phyloP scores from a whole-genome alignment of 1,140 invertebrate species.

The Acromyrmex heyeri region DNA sequence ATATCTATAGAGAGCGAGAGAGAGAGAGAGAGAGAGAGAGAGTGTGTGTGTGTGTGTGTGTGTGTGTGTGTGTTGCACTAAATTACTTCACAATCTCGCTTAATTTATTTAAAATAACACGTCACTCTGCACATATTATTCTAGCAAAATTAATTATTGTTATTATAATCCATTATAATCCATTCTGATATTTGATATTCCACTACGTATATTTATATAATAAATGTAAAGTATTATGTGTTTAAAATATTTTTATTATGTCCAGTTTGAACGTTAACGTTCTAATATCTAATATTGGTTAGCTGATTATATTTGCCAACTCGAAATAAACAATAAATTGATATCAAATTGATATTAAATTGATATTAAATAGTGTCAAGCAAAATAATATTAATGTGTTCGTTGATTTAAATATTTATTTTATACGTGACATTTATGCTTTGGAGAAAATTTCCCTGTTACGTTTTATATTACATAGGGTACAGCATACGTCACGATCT shows the following conservation, averaged over 20 bases:
- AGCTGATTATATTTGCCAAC: neutral
- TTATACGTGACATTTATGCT: neutral
- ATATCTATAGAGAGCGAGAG: neutral
- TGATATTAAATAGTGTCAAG: neutral
- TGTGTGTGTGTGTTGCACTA: neutral
- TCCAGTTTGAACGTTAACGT: neutral
- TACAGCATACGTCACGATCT: neutral
- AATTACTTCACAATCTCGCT: constrained; percentile 11
- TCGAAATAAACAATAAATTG: neutral
- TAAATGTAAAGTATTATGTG: neutral
- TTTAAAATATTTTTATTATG: neutral
- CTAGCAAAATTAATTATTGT: constrained; percentile 16
- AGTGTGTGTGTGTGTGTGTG: too few relatives aligned
- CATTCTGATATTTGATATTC: neutral
- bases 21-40: too few relatives aligned
- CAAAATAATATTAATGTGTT: neutral
- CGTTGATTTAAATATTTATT: neutral
- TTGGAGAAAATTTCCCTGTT: neutral
- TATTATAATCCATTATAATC: neutral
- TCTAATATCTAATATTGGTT: neutral
- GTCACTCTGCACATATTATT: neutral
- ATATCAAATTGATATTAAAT: neutral
- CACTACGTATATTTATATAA: constrained; percentile 6
- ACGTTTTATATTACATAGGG: neutral
- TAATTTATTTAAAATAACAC: constrained; percentile 13